Conservation (phyloP, 2,113 vertebrate species). For the Tachuris rubrigastra region DNA sequence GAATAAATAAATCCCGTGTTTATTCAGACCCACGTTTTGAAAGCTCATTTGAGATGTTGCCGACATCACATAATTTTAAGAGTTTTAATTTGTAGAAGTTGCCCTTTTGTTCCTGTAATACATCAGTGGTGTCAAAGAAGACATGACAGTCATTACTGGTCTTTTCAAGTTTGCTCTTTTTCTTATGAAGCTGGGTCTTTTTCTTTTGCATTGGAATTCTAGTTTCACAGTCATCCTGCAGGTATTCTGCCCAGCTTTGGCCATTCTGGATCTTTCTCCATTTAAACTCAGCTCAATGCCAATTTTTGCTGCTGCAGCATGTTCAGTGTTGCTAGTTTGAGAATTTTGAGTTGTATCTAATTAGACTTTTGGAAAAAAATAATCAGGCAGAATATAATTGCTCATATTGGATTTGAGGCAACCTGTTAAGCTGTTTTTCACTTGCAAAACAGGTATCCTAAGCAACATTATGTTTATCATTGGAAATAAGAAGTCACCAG, state of each 20-base stretch:
- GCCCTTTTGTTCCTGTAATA: conserved; percentile 39
- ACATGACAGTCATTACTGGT: background rate
- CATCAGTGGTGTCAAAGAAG: background rate
- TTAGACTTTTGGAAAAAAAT: background rate
- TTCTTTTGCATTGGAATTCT: background rate
- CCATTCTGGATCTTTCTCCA: background rate
- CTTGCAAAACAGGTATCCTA: background rate
- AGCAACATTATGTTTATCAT: background rate
- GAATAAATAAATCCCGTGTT: background rate
- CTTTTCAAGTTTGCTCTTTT: background rate
- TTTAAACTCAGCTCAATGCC: background rate
- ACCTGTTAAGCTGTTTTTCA: background rate
- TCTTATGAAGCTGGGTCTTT: background rate
- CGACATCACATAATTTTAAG: background rate
- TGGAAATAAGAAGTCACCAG: background rate
- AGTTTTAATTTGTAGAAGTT: conserved; percentile 45
- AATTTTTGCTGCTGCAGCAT: background rate
- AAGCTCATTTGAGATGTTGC: conserved; percentile 17
- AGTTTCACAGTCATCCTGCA: background rate
- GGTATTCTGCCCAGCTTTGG: background rate
- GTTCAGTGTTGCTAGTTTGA: background rate
- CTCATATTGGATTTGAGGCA: background rate
- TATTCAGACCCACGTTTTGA: background rate
- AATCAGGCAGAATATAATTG: background rate
- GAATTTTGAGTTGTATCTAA: background rate